Evolutionary conservation across 2,113 vertebrate species (phyloP).

Genomic region (Poeciliopsis retropinna): DNA sequence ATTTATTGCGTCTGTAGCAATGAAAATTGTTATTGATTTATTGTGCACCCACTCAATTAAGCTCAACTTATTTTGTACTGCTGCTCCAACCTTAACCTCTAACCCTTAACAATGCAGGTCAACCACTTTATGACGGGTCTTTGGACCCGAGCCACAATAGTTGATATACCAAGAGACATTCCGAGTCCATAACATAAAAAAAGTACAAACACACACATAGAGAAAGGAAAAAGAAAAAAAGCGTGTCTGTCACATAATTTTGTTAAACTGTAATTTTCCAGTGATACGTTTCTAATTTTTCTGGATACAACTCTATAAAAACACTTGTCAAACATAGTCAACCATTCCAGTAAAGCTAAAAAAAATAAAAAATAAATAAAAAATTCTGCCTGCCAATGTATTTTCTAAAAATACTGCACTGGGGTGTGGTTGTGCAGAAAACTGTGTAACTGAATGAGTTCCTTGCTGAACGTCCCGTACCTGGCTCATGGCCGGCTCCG

Average conservation of each 20-base stretch:
- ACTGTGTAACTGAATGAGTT: not conserved
- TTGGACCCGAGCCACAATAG: not conserved
- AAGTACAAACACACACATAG: slow-evolving; percentile 24
- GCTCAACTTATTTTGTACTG: not conserved
- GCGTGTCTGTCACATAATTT: slow-evolving; percentile 3
- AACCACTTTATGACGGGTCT: not conserved
- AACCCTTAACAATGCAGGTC: not conserved
- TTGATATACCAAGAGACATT: not conserved
- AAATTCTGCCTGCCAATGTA: not conserved
- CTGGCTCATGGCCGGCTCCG: slow-evolving; percentile 67
- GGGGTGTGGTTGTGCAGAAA: slow-evolving; percentile 1
- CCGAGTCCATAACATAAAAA: not conserved
- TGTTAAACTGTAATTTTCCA: slow-evolving; percentile 34
- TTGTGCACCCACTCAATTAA: not conserved
- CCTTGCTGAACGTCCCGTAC: slow-evolving; percentile 31
- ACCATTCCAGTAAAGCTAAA: not conserved
- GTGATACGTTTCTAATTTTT: slow-evolving; percentile 23
- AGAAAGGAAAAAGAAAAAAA: not conserved
- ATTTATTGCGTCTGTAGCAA: no score
- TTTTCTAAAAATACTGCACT: not conserved
- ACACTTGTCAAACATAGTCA: slow-evolving; percentile 27
- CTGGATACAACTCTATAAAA: slow-evolving; percentile 13
- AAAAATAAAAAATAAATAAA: no score
- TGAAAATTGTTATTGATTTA: no score
- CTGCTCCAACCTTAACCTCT: not conserved